Conservation (phyloP, 2,113 vertebrate species). For the Benthochromis sp. region DNA sequence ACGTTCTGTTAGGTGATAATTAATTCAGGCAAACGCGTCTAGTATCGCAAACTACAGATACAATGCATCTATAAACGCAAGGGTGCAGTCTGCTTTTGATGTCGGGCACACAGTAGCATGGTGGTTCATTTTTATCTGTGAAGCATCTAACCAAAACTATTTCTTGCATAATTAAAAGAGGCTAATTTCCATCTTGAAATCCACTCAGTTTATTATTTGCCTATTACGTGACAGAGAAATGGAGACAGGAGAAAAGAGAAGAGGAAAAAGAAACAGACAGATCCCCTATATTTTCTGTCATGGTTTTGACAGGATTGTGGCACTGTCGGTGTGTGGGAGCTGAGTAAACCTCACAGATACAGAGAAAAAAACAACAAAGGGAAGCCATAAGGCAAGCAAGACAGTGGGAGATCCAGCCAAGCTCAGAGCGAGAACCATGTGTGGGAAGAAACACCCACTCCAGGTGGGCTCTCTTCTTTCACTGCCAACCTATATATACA, state of each 20-base stretch:
- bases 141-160: not conserved
- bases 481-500: not conserved
- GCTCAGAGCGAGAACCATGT: slow-evolving; percentile 32
- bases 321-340: slow-evolving; percentile 13
- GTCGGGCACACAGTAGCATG: not conserved
- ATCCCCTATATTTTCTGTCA: not conserved
- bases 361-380: slow-evolving; percentile 17
- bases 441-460: slow-evolving; percentile 58
- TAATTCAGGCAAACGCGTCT: slow-evolving; percentile 11
- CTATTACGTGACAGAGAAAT: not conserved
- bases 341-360: slow-evolving; percentile 12
- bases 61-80: not conserved
- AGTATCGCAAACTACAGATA: slow-evolving; percentile 5
- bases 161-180: slow-evolving; percentile 24
- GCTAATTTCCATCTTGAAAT: slow-evolving; percentile 10
- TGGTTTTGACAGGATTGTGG: slow-evolving; percentile 1
- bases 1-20: slow-evolving; percentile 35
- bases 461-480: slow-evolving; percentile 26
- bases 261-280: not conserved
- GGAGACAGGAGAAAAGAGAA: not conserved
- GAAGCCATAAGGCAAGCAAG: slow-evolving; percentile 2
- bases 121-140: not conserved
- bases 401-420: slow-evolving; percentile 2
- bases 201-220: slow-evolving; percentile 17
- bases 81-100: not conserved